Evolutionary conservation across 2,113 vertebrate genomes (phyloP), one percentile per base, ranked within the genome.

Genomic region (Tenebrosternarchus preto): DNA sequence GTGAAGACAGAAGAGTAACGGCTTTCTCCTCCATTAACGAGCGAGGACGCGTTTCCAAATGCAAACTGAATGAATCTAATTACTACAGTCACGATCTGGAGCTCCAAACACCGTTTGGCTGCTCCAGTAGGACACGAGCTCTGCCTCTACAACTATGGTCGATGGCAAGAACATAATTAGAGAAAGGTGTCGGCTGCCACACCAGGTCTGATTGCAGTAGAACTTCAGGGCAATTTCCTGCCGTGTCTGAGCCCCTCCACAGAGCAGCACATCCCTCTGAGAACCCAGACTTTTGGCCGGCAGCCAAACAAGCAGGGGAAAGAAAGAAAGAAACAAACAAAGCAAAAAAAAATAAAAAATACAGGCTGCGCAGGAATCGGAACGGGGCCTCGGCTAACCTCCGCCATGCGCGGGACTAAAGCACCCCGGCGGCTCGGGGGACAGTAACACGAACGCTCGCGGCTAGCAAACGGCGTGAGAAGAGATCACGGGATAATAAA

Each of bases 221-320:
- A n/a, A 77, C 80, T 83, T 85, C 67, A 67, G 80, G 78, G 82
- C 80, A 83, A 87, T 87, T 87, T 88, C 84, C 85, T 80, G 82
- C 80, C 85, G 79, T 84, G 82, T 84, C 73, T 85, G 75, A 84
- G 68, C 73, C 75, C 50, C 53, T 36, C 61, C 76, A 84, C 85
- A 87, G 83, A 84, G 82, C 80, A 83, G 82, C 81, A 79, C 80
- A 80, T 83, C 77, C 83, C 81, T 66, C 79, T 85, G 60, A 80
- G 36, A 69, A 76, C 31, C 70, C 83, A 36, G 69, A 53, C 50
- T 25, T 75, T 56, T 85, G 81, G 80, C 77, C 17, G 80, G 19
- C 16, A 5, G 66, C 75, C 80, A 85, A 63, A 25, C 74, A 90
- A 67, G 50, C 31, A 36, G 17, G 12, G 31, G 90, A 86, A 60